phyloP scores from a whole-genome alignment of 2,888 invertebrate genomes.

The Incurvaria masculella region DNA sequence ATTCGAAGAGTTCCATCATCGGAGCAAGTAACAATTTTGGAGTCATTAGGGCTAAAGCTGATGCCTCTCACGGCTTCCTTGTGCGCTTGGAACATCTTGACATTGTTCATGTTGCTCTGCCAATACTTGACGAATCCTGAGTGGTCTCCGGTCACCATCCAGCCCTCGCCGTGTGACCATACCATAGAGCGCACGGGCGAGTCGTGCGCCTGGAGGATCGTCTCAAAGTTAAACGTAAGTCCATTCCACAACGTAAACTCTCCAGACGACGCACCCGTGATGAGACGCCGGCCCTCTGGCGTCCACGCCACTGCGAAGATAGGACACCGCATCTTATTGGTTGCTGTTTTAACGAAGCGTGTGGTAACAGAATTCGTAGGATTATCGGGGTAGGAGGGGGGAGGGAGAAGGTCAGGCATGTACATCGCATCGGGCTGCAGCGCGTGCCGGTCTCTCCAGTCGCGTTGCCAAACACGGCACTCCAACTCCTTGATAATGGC shows the following conservation, averaged over 20 bases:
- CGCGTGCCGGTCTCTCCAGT: conserved; percentile 82
- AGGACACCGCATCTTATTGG: conserved; percentile 99
- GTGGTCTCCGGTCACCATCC: conserved; percentile 99
- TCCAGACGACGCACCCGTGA: conserved; percentile 98
- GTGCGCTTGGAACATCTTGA: conserved; percentile 99
- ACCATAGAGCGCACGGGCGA: conserved; percentile 99
- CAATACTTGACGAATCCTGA: conserved; percentile 99
- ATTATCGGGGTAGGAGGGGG: conserved; percentile 90
- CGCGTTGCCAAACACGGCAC: conserved; percentile 94
- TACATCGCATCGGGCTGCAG: conserved; percentile 96
- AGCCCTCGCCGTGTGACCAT: conserved; percentile 98
- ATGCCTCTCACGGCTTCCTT: conserved; percentile 99
- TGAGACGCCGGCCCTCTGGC: conserved; percentile 94
- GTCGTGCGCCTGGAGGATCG: conserved; percentile 99
- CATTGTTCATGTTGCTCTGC: conserved; percentile 99
- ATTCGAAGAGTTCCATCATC: conserved; percentile 98
- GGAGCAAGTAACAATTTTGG: conserved; percentile 98
- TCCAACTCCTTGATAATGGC: conserved; percentile 90
- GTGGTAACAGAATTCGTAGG: conserved; percentile 96
- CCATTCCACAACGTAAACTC: conserved; percentile 99
- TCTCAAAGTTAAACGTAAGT: conserved; percentile 99
- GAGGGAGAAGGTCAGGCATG: conserved; percentile 89
- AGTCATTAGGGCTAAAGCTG: conserved; percentile 99
- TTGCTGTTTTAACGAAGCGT: conserved; percentile 97
- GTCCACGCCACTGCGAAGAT: conserved; percentile 99